These are phyloP conservation scores for Dendronephthya gigantea DNA, from an alignment of 64 coral and sea anemone species.

Conservation along the genomic window DNA sequence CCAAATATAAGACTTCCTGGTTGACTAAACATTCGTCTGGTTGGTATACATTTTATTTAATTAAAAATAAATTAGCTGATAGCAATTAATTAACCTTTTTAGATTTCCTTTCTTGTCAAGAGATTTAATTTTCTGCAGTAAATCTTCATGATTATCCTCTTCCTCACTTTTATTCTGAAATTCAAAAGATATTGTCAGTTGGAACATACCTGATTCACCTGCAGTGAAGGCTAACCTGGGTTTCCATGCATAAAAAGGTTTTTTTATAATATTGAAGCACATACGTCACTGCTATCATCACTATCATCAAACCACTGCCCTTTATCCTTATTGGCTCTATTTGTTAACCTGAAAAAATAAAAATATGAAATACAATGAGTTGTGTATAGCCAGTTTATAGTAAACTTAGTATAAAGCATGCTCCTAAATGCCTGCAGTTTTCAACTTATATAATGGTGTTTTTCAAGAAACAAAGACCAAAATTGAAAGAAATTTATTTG, in stretches of 20 bases:
- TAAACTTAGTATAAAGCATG: too few relatives aligned
- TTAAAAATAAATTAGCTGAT: not conserved
- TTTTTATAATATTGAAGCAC: not conserved
- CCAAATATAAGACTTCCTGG: not conserved
- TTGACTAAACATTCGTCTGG: not conserved
- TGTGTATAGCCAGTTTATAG: too few relatives aligned
- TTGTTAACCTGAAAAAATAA: not conserved
- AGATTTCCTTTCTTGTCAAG: slow-evolving; percentile 23
- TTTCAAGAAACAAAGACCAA: too few relatives aligned
- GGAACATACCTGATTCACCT: too few relatives aligned
- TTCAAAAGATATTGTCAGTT: not conserved
- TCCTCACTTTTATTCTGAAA: slow-evolving; percentile 42
- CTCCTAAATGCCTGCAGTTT: too few relatives aligned
- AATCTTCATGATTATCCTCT: slow-evolving; percentile 46
- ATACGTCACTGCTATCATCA: not conserved
- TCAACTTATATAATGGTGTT: too few relatives aligned
- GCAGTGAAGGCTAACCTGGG: too few relatives aligned
- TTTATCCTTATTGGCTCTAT: not conserved
- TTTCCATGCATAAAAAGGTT: too few relatives aligned
- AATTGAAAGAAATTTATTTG: too few relatives aligned
- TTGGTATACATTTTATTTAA: not conserved
- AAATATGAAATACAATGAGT: not conserved
- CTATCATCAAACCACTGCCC: not conserved
- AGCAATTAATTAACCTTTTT: too few relatives aligned
- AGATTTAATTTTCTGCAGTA: slow-evolving; percentile 52